Percentiles rank a stretch among this genome's conserved stretches.
Evolutionary conservation across 2,113 vertebrate species (phyloP).

Genomic region (Zapus hudsonius): DNA sequence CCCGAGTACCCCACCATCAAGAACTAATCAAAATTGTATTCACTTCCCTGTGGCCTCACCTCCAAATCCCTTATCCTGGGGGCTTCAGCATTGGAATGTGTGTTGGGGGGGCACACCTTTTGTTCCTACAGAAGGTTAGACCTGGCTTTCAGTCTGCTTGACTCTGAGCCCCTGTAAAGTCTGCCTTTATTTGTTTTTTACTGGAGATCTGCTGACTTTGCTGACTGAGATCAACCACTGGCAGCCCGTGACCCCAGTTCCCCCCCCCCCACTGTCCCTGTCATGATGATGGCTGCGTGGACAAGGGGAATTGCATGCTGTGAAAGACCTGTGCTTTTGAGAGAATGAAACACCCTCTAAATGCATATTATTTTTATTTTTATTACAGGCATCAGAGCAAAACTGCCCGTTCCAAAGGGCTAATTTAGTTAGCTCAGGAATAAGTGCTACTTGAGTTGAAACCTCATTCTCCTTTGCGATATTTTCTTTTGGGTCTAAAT

Average conservation of each 20-base stretch:
- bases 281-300: fast-evolving
- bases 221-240: neutral
- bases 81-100: neutral
- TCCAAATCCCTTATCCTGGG: fast-evolving
- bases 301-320: neutral
- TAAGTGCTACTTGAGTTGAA: slow-evolving; percentile 68
- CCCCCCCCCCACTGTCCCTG: fast-evolving
- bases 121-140: fast-evolving
- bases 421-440: slow-evolving; percentile 54
- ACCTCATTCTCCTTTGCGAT: slow-evolving; percentile 44
- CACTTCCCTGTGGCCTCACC: neutral
- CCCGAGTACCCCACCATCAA: fast-evolving
- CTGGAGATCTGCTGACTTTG: neutral
- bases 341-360: slow-evolving; percentile 6
- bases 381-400: slow-evolving; percentile 53
- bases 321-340: neutral
- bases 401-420: slow-evolving; percentile 41
- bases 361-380: slow-evolving; percentile 37
- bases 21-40: neutral
- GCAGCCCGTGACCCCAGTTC: fast-evolving
- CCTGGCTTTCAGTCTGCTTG: neutral
- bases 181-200: neutral
- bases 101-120: too few species aligned
- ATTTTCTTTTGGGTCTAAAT: slow-evolving; percentile 52
- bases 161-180: neutral